Evolutionary conservation across 2,888 invertebrate species (phyloP), one percentile per base, ranked within the genome.

Genomic region (Cosmia pyralina): DNA sequence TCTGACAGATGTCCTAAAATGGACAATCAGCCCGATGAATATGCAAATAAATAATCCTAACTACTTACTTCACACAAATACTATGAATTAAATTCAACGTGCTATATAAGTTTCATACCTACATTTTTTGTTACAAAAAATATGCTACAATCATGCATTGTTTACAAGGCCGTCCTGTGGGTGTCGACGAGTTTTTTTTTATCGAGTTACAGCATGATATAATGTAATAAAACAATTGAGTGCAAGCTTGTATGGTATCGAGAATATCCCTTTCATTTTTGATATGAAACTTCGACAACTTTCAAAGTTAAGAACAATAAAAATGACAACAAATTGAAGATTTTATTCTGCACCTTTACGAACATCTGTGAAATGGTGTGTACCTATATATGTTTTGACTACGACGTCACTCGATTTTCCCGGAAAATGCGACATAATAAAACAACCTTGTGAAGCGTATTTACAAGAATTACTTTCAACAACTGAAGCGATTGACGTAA

Each of bases 81-180:
- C n/a, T 22, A 52, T 55, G 53, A 64, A 74, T 72, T 59, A 53
- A 70, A 64, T 75, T 60, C 62, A 52, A 59, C 59, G 65, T 34
- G 17, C 11, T n/a, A 22, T 66, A n/a, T 58, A 34, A 55, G 13
- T 52, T 63, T 57, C 59, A 63, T 72, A 75, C n/a, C n/a, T n/a
- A n/a, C 65, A 74, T 77, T 83, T 83, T 85, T 79, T 77, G 58
- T 60, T 44, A 44, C 65, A 76, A 84, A 75, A 85, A 84, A 78
- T 82, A 79, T 81, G 77, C 79, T 72, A 73, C 85, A 82, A 79
- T 66, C 68, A 75, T 88, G 88, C 89, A 90, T 88, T 90, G 89
- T 88, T 88, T 82, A 72, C 90, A 91, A 91, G 91, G 91, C 77
- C 88, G 82, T 65, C 69, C 44, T 85, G 90, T 88, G 87, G 89